These are phyloP conservation scores for Numida meleagris DNA, from an alignment of 2,113 vertebrate species.

Conservation along the genomic window DNA sequence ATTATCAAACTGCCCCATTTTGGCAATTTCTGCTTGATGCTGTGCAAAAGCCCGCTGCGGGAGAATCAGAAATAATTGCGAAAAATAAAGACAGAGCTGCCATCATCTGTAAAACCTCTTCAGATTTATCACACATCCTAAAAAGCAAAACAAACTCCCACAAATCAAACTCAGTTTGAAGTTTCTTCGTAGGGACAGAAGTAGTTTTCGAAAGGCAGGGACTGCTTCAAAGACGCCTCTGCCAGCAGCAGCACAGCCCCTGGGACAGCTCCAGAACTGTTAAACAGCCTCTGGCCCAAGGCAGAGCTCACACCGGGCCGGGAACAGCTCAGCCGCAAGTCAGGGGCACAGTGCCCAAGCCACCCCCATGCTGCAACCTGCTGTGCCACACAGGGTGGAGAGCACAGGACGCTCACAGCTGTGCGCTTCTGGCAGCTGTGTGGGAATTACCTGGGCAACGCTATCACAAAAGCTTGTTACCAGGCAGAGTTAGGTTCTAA, in stretches of 20 bases:
- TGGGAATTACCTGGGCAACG: background rate
- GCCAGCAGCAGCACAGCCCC: background rate
- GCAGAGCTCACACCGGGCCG: background rate
- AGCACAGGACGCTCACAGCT: rapidly evolving
- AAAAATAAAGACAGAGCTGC: background rate
- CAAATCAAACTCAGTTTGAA: background rate
- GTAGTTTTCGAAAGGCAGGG: background rate
- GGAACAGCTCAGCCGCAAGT: background rate
- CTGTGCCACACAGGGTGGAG: no score
- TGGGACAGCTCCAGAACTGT: background rate
- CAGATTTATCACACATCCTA: background rate
- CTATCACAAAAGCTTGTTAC: background rate
- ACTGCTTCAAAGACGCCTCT: background rate
- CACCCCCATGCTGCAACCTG: no score
- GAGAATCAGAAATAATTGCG: background rate
- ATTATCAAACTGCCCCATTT: constrained; percentile 74
- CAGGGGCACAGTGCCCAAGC: no score
- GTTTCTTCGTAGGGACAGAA: background rate
- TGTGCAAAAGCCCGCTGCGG: constrained; percentile 88
- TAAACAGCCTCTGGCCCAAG: background rate
- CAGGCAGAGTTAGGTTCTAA: background rate
- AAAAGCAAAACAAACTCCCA: background rate
- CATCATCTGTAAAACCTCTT: background rate
- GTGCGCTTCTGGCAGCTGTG: background rate
- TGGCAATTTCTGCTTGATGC: constrained; percentile 85